Evolutionary conservation across 2,888 invertebrate species (phyloP).

Genomic region (Clunio marinus): DNA sequence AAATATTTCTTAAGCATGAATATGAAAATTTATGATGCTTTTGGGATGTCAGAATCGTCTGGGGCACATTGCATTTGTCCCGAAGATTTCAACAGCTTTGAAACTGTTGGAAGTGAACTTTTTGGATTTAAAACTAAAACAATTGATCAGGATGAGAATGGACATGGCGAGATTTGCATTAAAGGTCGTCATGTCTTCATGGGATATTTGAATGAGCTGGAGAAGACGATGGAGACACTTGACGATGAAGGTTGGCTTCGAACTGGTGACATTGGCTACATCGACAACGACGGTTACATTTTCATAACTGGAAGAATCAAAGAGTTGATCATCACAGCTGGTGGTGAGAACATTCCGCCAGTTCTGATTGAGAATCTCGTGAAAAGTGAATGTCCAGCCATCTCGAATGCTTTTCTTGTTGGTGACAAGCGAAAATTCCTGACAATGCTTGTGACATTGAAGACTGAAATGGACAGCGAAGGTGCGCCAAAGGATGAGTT

Average conservation of each 20-base stretch:
- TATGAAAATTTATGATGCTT: constrained; percentile 77
- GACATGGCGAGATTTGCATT: constrained; percentile 80
- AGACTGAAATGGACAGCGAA: constrained; percentile 70
- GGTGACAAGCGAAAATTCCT: constrained; percentile 86
- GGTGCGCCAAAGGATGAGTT: constrained; percentile 69
- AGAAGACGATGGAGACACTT: constrained; percentile 70
- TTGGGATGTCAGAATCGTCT: constrained; percentile 83
- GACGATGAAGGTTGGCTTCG: constrained; percentile 82
- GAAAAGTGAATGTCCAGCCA: constrained; percentile 67
- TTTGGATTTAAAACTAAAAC: constrained; percentile 69
- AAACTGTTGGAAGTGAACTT: constrained; percentile 68
- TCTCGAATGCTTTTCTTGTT: constrained; percentile 80
- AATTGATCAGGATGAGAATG: constrained; percentile 64
- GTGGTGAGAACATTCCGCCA: constrained; percentile 89
- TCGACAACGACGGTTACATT: constrained; percentile 69
- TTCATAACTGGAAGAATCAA: constrained; percentile 72
- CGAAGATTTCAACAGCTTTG: constrained; percentile 57
- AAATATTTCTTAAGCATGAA: constrained; percentile 85
- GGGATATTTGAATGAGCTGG: constrained; percentile 68
- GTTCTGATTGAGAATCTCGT: constrained; percentile 80
- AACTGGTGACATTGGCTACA: constrained; percentile 79
- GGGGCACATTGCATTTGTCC: constrained; percentile 71
- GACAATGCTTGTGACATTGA: constrained; percentile 75
- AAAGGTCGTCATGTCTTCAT: constrained; percentile 84
- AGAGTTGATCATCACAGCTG: constrained; percentile 89